Conservation (phyloP, 1,140 invertebrate genomes). For the Acyrthosiphon pisum region DNA sequence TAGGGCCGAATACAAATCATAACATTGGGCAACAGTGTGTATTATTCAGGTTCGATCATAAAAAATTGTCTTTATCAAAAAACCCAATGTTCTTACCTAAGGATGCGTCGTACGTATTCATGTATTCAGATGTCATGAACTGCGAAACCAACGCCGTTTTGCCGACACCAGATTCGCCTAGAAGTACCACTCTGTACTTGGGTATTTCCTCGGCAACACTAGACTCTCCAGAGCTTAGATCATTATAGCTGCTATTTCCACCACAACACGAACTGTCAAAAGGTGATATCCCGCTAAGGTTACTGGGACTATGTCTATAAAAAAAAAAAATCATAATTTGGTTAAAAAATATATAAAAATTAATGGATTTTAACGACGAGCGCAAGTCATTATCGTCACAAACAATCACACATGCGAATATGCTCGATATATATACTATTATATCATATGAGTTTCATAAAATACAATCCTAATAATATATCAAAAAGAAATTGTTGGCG, state of each 20-base stretch:
- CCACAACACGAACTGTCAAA: constrained; percentile 60
- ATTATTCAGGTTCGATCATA: not conserved
- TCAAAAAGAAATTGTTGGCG: not conserved
- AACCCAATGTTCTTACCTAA: constrained; percentile 66
- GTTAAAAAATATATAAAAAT: not conserved
- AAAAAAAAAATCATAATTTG: not conserved
- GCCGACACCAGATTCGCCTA: constrained; percentile 78
- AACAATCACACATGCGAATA: not conserved
- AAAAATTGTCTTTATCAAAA: not conserved
- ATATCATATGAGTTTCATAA: too few species aligned
- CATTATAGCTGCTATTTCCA: constrained; percentile 53
- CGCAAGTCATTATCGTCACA: not conserved
- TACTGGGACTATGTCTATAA: constrained; percentile 59
- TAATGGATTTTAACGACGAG: not conserved
- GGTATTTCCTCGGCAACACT: constrained; percentile 62
- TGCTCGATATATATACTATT: too few species aligned
- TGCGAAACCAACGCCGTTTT: constrained; percentile 79
- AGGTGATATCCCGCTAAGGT: constrained; percentile 59
- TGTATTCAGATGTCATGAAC: constrained; percentile 82
- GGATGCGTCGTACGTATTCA: constrained; percentile 76
- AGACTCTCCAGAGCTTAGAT: constrained; percentile 50
- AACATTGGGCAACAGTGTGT: not conserved
- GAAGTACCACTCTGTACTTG: constrained; percentile 73
- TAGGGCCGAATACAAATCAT: not conserved
- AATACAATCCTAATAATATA: not conserved